Evolutionary conservation across 2,888 invertebrate species (phyloP).

Genomic region (Auanema sp.): DNA sequence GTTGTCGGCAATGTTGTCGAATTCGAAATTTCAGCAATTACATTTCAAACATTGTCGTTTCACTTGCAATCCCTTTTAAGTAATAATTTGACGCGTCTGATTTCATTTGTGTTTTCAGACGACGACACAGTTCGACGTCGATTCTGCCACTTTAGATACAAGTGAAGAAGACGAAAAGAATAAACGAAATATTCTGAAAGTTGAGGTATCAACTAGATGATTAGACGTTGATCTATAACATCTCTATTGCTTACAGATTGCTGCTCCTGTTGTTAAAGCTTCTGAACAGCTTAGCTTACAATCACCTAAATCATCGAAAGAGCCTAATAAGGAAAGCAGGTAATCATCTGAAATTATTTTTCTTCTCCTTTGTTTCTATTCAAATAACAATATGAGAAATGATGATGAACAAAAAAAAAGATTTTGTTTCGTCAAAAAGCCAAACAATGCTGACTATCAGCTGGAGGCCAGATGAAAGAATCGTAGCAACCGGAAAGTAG

Average conservation of each 20-base stretch:
- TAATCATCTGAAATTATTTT: too few relatives aligned
- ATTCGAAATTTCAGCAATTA: not conserved
- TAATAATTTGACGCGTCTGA: not conserved
- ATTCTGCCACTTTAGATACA: constrained; percentile 13
- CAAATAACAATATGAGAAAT: too few relatives aligned
- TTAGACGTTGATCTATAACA: too few relatives aligned
- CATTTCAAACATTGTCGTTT: not conserved
- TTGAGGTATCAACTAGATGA: too few relatives aligned
- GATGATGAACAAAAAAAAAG: too few relatives aligned
- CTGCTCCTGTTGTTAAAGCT: constrained; percentile 16
- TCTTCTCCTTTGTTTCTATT: too few relatives aligned
- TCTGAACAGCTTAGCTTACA: constrained; percentile 6
- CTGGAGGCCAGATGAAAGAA: too few relatives aligned
- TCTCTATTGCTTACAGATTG: not conserved
- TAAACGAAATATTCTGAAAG: too few relatives aligned
- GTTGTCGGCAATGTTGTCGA: not conserved
- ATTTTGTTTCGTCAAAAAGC: too few relatives aligned
- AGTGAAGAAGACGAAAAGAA: constrained; percentile 2
- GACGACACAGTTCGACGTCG: constrained; percentile 15
- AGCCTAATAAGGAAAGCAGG: too few relatives aligned
- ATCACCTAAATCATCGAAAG: constrained; percentile 5
- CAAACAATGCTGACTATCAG: too few relatives aligned
- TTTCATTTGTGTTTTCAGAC: constrained; percentile 3
- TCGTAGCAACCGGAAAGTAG: too few relatives aligned
- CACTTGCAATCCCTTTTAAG: not conserved